Conservation (phyloP, 92 coral and sea anemone genomes). For the Epizoanthus ramosus region DNA sequence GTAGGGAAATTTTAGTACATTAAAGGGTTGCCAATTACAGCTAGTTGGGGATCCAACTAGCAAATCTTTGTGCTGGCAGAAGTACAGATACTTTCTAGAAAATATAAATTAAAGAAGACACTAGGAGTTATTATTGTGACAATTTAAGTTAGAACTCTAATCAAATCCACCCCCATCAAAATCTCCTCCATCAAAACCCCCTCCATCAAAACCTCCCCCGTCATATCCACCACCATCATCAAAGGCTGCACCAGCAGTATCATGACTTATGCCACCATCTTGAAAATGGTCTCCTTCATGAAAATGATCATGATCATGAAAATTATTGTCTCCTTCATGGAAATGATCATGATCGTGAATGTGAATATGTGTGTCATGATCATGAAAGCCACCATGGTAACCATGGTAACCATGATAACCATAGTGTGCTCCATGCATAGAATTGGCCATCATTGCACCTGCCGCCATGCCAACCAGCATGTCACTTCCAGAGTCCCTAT, state of each 20-base stretch:
- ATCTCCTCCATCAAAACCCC: slow-evolving; percentile 62
- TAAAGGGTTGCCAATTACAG: too few species aligned
- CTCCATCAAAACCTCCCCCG: slow-evolving; percentile 63
- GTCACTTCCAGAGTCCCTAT: slow-evolving; percentile 79
- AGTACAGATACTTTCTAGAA: too few species aligned
- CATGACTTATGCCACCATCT: slow-evolving; percentile 50
- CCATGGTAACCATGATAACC: slow-evolving; percentile 55
- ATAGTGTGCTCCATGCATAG: slow-evolving; percentile 83
- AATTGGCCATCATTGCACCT: slow-evolving; percentile 94
- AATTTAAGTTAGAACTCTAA: neutral
- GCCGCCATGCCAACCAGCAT: slow-evolving; percentile 97
- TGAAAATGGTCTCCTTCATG: slow-evolving; percentile 69
- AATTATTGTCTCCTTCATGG: slow-evolving; percentile 69
- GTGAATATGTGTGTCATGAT: slow-evolving; percentile 59
- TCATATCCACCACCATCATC: slow-evolving; percentile 57
- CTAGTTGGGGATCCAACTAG: too few species aligned
- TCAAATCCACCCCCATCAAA: slow-evolving; percentile 57
- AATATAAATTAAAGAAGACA: too few species aligned
- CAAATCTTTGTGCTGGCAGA: too few species aligned
- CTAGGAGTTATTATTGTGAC: neutral
- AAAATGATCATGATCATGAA: slow-evolving; percentile 70
- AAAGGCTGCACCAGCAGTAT: slow-evolving; percentile 66
- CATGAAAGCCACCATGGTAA: slow-evolving; percentile 66
- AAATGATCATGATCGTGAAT: slow-evolving; percentile 71
- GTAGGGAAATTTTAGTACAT: too few species aligned